Evolutionary conservation across 35 echinoderm and acorn worm species (phyloP).

Genomic region (Ophioderma brevispina): DNA sequence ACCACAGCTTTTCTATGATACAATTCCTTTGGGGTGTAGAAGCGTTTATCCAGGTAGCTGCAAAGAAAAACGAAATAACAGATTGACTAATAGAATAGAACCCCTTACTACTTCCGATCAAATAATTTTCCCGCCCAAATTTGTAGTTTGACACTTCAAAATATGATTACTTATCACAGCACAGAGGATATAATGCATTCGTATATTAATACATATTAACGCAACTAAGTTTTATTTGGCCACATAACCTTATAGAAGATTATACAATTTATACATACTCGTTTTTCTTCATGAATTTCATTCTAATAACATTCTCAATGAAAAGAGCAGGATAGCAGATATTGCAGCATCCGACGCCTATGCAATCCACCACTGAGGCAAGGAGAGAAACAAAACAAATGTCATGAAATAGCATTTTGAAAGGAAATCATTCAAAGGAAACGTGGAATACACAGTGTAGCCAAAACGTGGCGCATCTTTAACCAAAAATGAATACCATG

Average conservation of each 20-base stretch:
- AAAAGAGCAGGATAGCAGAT: too few relatives aligned
- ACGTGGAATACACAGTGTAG: background rate
- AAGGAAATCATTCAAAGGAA: background rate
- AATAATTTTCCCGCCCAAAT: background rate
- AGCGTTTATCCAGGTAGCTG: background rate
- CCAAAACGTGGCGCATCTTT: background rate
- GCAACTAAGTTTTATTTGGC: too few relatives aligned
- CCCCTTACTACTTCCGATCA: background rate
- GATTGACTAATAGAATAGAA: background rate
- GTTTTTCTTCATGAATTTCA: background rate
- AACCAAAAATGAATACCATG: background rate
- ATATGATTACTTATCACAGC: too few relatives aligned
- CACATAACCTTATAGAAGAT: too few relatives aligned
- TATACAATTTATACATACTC: conserved; percentile 1
- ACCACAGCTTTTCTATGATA: background rate
- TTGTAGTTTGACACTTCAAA: background rate
- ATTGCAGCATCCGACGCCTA: too few relatives aligned
- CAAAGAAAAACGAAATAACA: background rate
- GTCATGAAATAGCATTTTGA: background rate
- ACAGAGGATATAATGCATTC: too few relatives aligned
- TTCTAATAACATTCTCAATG: background rate
- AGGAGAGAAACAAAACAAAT: background rate
- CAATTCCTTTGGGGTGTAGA: background rate
- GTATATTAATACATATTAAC: too few relatives aligned
- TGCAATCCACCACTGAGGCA: background rate